phyloP scores from a whole-genome alignment of 1,140 invertebrate genomes.

The Hypothenemus hampei region DNA sequence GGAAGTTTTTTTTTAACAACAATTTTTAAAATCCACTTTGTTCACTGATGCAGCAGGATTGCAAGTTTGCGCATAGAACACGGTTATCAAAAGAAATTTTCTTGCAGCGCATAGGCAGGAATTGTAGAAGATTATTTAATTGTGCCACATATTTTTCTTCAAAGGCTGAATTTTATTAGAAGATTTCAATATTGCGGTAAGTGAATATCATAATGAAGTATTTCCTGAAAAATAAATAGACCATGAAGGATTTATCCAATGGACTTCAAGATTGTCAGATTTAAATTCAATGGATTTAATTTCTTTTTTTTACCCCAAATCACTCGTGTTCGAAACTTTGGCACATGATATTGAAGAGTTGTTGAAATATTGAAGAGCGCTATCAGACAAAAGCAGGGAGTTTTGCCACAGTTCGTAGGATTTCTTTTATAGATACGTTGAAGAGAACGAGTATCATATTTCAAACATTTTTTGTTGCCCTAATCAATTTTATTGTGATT shows the following conservation, averaged over 20 bases:
- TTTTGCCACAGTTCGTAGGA: neutral
- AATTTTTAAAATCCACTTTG: neutral
- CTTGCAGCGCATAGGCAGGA: neutral
- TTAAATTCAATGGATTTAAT: too few species aligned
- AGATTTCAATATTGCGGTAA: neutral
- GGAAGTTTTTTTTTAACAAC: neutral
- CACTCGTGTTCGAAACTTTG: too few species aligned
- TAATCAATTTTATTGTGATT: too few species aligned
- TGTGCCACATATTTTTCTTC: too few species aligned
- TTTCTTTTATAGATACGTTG: neutral
- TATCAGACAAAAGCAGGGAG: neutral
- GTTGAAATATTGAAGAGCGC: neutral
- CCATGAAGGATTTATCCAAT: too few species aligned
- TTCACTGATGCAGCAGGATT: neutral
- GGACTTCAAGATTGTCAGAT: too few species aligned
- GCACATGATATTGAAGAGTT: too few species aligned
- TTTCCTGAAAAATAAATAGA: neutral
- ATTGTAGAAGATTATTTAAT: neutral
- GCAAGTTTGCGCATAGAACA: neutral
- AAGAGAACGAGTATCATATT: too few species aligned
- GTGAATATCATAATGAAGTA: neutral
- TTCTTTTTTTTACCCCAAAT: too few species aligned
- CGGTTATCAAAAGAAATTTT: too few species aligned
- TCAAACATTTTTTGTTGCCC: too few species aligned
- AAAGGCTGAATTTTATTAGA: neutral